A percentile compares a stretch with the other conserved stretches of the same genome.
phyloP scores from a whole-genome alignment of 2,797 vertebrate genomes.

The Tokudaia muenninki region DNA sequence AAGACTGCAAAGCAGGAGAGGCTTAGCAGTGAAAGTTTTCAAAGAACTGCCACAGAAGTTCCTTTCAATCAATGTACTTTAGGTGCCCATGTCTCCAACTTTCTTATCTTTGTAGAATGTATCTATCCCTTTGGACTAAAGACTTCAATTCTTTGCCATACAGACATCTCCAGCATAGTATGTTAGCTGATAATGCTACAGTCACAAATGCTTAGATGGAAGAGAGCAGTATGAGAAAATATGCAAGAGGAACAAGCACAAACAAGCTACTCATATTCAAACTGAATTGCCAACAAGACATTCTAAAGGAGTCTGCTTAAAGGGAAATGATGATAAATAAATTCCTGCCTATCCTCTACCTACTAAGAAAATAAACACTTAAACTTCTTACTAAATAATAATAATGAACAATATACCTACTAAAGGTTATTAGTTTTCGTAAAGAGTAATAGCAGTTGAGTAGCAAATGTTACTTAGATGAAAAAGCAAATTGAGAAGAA shows the following conservation, averaged over 20 bases:
- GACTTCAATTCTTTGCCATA: not conserved
- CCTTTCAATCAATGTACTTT: not conserved
- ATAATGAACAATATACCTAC: not conserved
- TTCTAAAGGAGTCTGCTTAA: not conserved
- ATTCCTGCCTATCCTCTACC: not conserved
- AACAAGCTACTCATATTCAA: not conserved
- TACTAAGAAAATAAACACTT: not conserved
- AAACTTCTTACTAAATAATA: not conserved
- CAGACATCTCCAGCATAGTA: not conserved
- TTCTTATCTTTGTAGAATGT: not conserved
- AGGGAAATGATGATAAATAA: not conserved
- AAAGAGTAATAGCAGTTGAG: not conserved
- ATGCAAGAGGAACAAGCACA: not conserved
- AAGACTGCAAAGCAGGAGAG: too few species aligned
- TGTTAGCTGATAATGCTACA: not conserved
- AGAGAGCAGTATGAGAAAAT: not conserved
- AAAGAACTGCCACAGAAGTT: not conserved
- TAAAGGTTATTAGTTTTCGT: not conserved
- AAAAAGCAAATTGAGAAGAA: not conserved
- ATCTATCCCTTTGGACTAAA: not conserved
- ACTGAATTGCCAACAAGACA: not conserved
- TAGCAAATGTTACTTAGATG: not conserved
- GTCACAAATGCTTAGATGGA: not conserved
- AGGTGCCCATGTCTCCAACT: not conserved
- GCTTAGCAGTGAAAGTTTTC: not conserved